Evolutionary conservation across 2,888 invertebrate genomes (phyloP), one percentile per base, ranked within the genome.

Genomic region (Drosophila seclusa): DNA sequence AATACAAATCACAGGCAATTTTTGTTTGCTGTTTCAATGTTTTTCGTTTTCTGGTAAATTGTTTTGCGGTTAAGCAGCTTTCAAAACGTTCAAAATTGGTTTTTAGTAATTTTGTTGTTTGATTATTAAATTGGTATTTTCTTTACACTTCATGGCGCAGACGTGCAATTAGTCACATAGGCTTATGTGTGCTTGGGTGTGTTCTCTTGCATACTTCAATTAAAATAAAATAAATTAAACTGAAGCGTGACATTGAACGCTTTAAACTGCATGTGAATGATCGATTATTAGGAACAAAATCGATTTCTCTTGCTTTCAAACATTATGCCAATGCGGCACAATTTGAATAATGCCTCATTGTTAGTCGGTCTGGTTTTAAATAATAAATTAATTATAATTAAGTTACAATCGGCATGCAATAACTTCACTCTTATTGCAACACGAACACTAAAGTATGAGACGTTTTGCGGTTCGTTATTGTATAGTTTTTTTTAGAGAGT

Each of bases 91-190:
- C 27, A 48, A 54, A 42, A 62, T 52, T 49, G 64, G 65, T 34
- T 67, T 67, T 80, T 69, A 74, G 59, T 60, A 74, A 54, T 54
- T 40, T 29, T 45, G 21, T 16, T 45, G 24, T 55, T 62, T 59
- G 34, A 10, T 36, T 38, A 38, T 48, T 49, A 32, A 21, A 27
- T 36, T 48, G 1, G n/a, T 27, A 8, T 31, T 54, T 53, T 53
- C 53, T 53, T 60, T 65, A 59, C 68, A 76, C 64, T 80, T 66
- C 40, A 52, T 61, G 50, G 36, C 61, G 57, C 57, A 61, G 52
- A 53, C 80, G 89, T 85, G 89, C 90, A 82, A 87, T 85, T 85
- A 85, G 85, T 85, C 89, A 84, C 80, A 80, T 63, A 71, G 73
- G 74, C 74, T 50, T 58, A 50, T 36, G 64, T 66, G 67, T 73